Conservation (phyloP, 2,888 invertebrate genomes). For the Blera fallax region DNA sequence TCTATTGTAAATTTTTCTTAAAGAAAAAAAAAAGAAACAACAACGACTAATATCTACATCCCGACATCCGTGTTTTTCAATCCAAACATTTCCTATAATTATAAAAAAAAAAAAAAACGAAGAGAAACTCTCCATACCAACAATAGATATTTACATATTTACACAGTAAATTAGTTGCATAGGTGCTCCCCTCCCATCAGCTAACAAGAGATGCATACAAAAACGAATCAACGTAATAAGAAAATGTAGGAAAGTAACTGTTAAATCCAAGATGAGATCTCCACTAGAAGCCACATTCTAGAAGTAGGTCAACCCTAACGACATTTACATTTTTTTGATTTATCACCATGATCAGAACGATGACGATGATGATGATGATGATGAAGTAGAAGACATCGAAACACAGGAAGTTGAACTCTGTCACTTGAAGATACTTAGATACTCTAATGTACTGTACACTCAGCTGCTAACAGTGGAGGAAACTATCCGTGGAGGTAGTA, state of each 20-base stretch:
- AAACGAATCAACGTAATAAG: conserved; percentile 32
- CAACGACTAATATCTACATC: too few species aligned
- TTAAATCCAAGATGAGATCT: conserved; percentile 54
- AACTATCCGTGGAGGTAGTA: neutral
- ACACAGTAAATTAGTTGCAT: conserved; percentile 68
- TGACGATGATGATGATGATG: conserved; percentile 30
- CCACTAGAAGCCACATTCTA: conserved; percentile 47
- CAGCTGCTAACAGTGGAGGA: neutral
- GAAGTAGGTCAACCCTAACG: conserved; percentile 71
- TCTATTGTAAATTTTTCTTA: neutral
- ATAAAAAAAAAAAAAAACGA: conserved; percentile 7
- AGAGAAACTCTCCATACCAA: conserved; percentile 62
- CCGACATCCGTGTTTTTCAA: neutral
- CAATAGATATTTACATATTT: conserved; percentile 67
- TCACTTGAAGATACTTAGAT: conserved; percentile 38
- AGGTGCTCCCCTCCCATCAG: conserved; percentile 6
- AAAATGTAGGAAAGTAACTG: conserved; percentile 49
- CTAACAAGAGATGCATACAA: conserved; percentile 20
- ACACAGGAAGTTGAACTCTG: conserved; percentile 63
- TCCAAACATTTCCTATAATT: too few species aligned
- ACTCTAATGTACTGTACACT: neutral
- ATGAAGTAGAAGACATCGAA: conserved; percentile 5
- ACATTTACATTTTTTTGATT: conserved; percentile 66
- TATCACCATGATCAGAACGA: conserved; percentile 55
- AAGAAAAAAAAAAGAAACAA: neutral